phyloP scores from a whole-genome alignment of 2,113 vertebrate species.

The Merops nubicus region DNA sequence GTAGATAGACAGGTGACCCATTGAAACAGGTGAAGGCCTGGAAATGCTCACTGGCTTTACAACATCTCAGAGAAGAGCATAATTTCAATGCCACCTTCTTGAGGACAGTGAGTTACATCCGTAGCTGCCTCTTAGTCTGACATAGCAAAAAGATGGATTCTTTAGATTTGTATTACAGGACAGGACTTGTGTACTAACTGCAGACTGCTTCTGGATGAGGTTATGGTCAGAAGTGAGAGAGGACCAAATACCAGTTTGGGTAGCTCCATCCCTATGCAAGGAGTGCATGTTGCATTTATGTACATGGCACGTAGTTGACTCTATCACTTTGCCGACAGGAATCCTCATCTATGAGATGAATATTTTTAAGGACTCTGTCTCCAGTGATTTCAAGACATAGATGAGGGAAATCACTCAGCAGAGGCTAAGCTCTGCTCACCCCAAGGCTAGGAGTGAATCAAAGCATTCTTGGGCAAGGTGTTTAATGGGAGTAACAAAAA shows the following conservation, averaged over 20 bases:
- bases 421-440: not conserved
- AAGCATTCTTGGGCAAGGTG: not conserved
- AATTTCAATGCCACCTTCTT: not conserved
- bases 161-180: not conserved
- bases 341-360: not conserved
- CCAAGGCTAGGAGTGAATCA: not conserved
- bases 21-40: not conserved
- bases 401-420: not conserved
- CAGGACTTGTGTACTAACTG: not conserved
- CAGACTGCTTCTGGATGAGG: not conserved
- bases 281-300: not conserved
- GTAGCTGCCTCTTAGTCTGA: not conserved
- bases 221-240: not conserved
- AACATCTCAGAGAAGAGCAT: not conserved
- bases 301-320: not conserved
- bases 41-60: not conserved
- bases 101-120: not conserved
- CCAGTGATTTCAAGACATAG: not conserved
- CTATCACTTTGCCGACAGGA: not conserved
- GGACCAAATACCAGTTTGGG: not conserved
- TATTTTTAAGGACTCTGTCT: not conserved
- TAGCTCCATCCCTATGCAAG: not conserved
- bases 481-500: conserved; percentile 23
- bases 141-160: not conserved
- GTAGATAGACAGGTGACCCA: not conserved